These are phyloP conservation scores for Mesorhabditis belari DNA, from an alignment of 2,888 invertebrate species.

Conservation along the genomic window DNA sequence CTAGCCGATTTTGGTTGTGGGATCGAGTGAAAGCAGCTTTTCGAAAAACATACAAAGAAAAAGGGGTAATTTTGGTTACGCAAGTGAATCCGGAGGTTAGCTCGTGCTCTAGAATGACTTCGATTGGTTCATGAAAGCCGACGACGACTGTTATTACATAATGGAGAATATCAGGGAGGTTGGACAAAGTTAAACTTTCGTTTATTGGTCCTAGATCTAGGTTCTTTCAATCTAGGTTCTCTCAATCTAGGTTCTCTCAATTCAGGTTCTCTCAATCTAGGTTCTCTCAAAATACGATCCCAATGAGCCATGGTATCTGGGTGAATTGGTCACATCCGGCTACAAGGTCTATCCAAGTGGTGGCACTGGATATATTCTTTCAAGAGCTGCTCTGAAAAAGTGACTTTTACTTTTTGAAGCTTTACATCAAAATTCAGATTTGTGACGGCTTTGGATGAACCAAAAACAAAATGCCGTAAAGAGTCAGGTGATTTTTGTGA, in stretches of 20 bases:
- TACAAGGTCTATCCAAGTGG: not conserved
- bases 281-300: too few species aligned
- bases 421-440: not conserved
- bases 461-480: not conserved
- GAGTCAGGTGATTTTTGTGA: not conserved
- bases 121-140: not conserved
- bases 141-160: not conserved
- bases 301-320: not conserved
- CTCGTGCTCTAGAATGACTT: not conserved
- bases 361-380: not conserved
- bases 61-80: too few species aligned
- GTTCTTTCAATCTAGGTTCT: too few species aligned
- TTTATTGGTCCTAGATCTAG: too few species aligned
- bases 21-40: not conserved
- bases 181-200: too few species aligned
- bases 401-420: not conserved
- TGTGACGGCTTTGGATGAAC: not conserved
- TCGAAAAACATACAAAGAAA: not conserved
- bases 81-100: not conserved
- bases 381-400: not conserved
- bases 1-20: not conserved
- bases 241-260: too few species aligned
- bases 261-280: too few species aligned
- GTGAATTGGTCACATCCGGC: not conserved
- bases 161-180: not conserved